Conservation (phyloP, 2,888 invertebrate genomes). For the Archips xylosteana region DNA sequence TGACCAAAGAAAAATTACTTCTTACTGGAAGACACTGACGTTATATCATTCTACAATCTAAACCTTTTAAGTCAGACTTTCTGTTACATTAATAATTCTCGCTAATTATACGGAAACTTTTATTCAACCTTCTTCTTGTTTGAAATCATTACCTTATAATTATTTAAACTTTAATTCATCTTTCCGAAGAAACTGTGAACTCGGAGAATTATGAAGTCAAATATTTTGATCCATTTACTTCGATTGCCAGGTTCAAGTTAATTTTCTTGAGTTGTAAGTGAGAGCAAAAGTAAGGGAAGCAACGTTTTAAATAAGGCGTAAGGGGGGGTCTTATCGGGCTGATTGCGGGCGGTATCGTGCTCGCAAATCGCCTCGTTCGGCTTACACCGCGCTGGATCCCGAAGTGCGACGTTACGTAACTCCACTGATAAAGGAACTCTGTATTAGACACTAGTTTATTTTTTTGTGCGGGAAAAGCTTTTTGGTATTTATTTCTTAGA, state of each 20-base stretch:
- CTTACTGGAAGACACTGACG: neutral
- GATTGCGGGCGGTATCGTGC: slow-evolving; percentile 63
- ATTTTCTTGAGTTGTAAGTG: slow-evolving; percentile 30
- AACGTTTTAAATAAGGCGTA: slow-evolving; percentile 64
- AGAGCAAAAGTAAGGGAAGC: slow-evolving; percentile 45
- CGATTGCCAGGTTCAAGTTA: slow-evolving; percentile 44
- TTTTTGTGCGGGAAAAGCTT: neutral
- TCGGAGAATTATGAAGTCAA: slow-evolving; percentile 19
- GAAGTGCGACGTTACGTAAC: slow-evolving; percentile 40
- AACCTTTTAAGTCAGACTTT: neutral
- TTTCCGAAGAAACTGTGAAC: slow-evolving; percentile 11
- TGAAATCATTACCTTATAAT: slow-evolving; percentile 16
- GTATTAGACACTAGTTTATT: slow-evolving; percentile 34
- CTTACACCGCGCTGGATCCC: slow-evolving; percentile 53
- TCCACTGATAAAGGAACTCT: slow-evolving; percentile 40
- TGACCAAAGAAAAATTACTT: neutral
- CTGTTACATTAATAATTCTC: slow-evolving; percentile 11
- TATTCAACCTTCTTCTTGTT: neutral
- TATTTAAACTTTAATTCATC: slow-evolving; percentile 26
- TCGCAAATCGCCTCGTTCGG: slow-evolving; percentile 53
- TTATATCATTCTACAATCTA: neutral
- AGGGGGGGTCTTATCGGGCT: slow-evolving; percentile 62
- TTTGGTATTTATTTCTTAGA: slow-evolving; percentile 1
- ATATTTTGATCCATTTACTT: slow-evolving; percentile 44
- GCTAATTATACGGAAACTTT: slow-evolving; percentile 21